Percentiles rank a stretch among this genome's conserved stretches.
Conservation (phyloP, 2,797 vertebrate genomes). For the Gambelia wislizenii region DNA sequence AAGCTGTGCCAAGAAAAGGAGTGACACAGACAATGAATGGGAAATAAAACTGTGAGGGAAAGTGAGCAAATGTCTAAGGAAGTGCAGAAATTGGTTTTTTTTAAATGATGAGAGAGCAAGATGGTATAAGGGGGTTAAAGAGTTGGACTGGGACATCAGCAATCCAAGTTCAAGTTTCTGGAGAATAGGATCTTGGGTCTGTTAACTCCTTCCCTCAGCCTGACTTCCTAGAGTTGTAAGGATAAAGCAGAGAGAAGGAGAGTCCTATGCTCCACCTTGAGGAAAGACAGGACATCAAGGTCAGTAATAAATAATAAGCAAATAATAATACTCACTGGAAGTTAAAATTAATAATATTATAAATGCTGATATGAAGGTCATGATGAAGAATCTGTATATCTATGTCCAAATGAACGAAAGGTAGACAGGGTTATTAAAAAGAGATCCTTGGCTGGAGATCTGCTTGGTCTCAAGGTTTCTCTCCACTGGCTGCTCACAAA, state of each 20-base stretch:
- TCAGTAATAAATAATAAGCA: background rate
- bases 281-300: background rate
- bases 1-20: no score
- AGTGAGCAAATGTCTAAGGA: no score
- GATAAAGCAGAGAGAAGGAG: background rate
- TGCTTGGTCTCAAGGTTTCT: background rate
- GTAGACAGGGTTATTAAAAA: no score
- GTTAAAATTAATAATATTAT: background rate
- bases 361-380: background rate
- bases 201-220: background rate
- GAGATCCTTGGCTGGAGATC: no score
- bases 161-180: background rate
- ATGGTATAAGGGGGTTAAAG: no score
- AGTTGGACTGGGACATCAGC: background rate
- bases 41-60: no score
- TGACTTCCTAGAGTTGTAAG: background rate
- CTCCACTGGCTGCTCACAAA: background rate
- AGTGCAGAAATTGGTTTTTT: no score
- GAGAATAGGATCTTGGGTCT: background rate
- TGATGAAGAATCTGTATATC: background rate
- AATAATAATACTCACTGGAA: conserved; percentile 1
- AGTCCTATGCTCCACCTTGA: background rate
- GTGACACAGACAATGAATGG: no score
- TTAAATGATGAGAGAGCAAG: no score
- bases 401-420: background rate